Base-by-base conservation (phyloP, 2,797 vertebrate species). In the Mus minutoides region DNA sequence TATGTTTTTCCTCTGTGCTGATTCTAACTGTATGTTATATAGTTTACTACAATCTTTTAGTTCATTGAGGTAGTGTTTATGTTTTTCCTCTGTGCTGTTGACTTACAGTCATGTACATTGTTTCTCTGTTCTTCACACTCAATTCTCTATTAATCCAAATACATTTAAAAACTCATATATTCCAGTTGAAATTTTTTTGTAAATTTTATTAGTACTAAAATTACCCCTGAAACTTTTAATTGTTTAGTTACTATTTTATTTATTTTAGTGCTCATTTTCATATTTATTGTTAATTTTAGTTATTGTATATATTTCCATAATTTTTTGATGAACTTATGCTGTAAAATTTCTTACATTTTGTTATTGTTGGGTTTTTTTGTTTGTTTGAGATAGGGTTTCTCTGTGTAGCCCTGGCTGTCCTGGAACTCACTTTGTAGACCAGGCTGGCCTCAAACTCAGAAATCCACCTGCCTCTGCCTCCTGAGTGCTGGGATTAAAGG, bases 1-100 rank as follows among this genome's bases (percentile, higher is more conserved):
- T 85, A 84, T 92, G 73, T 2, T 90, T 84, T 73, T 84, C 29
- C n/a, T n/a, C n/a, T n/a, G n/a, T n/a, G n/a, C n/a, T n/a, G 40
- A 86, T 22, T 80, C 43, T 26, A 89, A 76, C 19, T 67, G 9
- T 5, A 52, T 4, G 12, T 60, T 56, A 52, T 21, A 8, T 46
- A 82, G 43, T 21, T 89, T 85, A 60, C 21, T 54, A n/a, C 22
- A 52, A 10, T 89, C 19, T 76, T 80, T 16, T 6, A 86, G n/a
- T 43, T 96, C n/a, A 62, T 37, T 82, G 26, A 49, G 16, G 29
- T 16, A 67, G 11, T 76, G 37, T 62, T 89, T 85, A 84, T 92
- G 73, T 2, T 90, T 84, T 73, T 84, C 29, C 69, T 92, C 46
- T 93, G 17, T 93, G 12, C 26, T 91, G 52, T 11, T 79, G 73